These are phyloP conservation scores for Callaeas wilsoni DNA, from an alignment of 2,113 vertebrate genomes.

Conservation along the genomic window DNA sequence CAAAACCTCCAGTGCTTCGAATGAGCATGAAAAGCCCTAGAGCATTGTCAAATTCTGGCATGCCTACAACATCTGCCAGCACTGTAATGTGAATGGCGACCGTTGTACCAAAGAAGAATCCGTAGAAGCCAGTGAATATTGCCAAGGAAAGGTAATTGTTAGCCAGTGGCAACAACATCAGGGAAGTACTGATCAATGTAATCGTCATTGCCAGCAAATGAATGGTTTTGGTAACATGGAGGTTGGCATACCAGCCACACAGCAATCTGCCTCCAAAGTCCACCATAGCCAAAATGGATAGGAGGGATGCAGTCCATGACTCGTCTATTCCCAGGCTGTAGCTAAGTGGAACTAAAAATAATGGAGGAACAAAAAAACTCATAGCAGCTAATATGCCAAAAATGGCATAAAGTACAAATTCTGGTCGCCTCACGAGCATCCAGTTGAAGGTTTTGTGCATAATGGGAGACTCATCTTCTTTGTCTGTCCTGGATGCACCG, in stretches of 20 bases:
- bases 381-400: slow-evolving; percentile 72
- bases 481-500: background rate
- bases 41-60: slow-evolving; percentile 72
- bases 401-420: slow-evolving; percentile 71
- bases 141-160: slow-evolving; percentile 64
- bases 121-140: slow-evolving; percentile 67
- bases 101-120: slow-evolving; percentile 76
- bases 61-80: slow-evolving; percentile 74
- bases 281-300: slow-evolving; percentile 67
- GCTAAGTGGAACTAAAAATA: slow-evolving; percentile 75
- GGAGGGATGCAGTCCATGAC: slow-evolving; percentile 70
- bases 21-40: slow-evolving; percentile 78
- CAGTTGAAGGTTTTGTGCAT: slow-evolving; percentile 15
- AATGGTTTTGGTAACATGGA: slow-evolving; percentile 68
- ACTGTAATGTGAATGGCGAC: slow-evolving; percentile 72
- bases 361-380: slow-evolving; percentile 72
- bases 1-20: slow-evolving; percentile 70
- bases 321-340: slow-evolving; percentile 67
- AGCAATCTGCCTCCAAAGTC: slow-evolving; percentile 71
- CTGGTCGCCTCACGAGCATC: background rate
- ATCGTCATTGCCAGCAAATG: slow-evolving; percentile 70
- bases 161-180: slow-evolving; percentile 71
- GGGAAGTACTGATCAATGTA: slow-evolving; percentile 62
- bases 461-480: background rate
- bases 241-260: slow-evolving; percentile 74